Evolutionary conservation across 2,888 invertebrate genomes (phyloP).

Genomic region (Andrena minutula): DNA sequence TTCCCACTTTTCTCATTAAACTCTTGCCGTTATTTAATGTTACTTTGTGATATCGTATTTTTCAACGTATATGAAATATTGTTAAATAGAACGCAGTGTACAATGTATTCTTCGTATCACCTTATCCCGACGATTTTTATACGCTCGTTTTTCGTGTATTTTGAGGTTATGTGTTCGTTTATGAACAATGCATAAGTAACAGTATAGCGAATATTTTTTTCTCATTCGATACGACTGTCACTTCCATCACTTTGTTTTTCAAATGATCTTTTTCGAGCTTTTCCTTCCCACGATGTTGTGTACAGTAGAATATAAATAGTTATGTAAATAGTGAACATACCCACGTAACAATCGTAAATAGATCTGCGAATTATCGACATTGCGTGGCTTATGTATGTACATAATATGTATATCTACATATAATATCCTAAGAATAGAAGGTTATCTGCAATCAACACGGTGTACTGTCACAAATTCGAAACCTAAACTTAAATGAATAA

Average conservation of each 20-base stretch:
- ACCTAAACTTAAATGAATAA: not conserved
- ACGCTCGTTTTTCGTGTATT: not conserved
- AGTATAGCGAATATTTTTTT: not conserved
- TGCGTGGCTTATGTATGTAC: not conserved
- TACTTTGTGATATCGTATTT: not conserved
- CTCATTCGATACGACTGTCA: not conserved
- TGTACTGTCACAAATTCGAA: conserved; percentile 5
- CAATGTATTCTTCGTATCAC: not conserved
- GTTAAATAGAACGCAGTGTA: not conserved
- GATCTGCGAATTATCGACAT: conserved; percentile 15
- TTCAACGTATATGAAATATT: not conserved
- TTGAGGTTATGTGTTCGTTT: conserved; percentile 46
- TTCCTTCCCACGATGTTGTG: not conserved
- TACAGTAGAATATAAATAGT: conserved; percentile 5
- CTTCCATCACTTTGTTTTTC: not conserved
- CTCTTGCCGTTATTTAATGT: not conserved
- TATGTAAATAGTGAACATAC: conserved; percentile 15
- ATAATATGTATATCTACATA: conserved; percentile 11
- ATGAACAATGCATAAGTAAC: not conserved
- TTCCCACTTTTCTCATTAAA: not conserved
- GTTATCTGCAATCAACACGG: conserved; percentile 21
- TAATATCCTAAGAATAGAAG: conserved; percentile 34
- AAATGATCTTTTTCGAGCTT: not conserved
- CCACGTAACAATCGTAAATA: conserved; percentile 3
- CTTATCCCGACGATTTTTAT: not conserved